phyloP scores from a whole-genome alignment of 1,140 invertebrate species.

The Adoxophyes honmai region DNA sequence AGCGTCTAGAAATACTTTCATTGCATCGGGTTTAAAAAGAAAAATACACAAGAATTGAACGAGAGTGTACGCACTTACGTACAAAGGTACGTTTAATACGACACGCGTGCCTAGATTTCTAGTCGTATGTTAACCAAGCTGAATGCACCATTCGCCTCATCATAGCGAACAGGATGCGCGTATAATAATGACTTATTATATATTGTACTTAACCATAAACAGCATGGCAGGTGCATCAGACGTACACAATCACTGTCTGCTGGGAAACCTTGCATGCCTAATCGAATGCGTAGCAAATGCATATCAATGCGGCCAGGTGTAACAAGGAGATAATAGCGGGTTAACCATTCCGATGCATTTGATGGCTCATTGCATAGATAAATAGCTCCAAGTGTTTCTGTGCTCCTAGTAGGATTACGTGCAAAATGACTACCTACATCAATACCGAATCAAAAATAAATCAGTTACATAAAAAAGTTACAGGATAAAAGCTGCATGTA shows the following conservation, averaged over 20 bases:
- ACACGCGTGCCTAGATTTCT: conserved; percentile 18
- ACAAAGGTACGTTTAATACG: background rate
- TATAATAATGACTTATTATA: background rate
- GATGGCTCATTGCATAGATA: conserved; percentile 17
- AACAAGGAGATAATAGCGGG: conserved; percentile 44
- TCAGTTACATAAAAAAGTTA: no score
- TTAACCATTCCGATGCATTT: conserved; percentile 36
- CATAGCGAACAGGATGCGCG: background rate
- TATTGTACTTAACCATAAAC: conserved; percentile 6
- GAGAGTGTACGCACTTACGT: no score
- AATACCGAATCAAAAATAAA: no score
- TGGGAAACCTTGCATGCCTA: conserved; percentile 45
- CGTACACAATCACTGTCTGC: conserved; percentile 6
- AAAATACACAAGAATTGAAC: no score
- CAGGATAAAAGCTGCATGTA: no score
- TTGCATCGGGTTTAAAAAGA: no score
- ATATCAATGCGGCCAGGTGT: conserved; percentile 62
- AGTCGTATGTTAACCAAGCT: conserved; percentile 27
- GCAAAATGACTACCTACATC: no score
- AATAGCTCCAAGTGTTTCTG: background rate
- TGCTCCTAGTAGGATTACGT: no score
- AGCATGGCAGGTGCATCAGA: background rate
- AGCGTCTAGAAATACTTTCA: no score
- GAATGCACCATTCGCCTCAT: background rate
- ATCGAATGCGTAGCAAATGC: conserved; percentile 54